Conservation (phyloP, 2,113 vertebrate species). For the Tringa solitaria region DNA sequence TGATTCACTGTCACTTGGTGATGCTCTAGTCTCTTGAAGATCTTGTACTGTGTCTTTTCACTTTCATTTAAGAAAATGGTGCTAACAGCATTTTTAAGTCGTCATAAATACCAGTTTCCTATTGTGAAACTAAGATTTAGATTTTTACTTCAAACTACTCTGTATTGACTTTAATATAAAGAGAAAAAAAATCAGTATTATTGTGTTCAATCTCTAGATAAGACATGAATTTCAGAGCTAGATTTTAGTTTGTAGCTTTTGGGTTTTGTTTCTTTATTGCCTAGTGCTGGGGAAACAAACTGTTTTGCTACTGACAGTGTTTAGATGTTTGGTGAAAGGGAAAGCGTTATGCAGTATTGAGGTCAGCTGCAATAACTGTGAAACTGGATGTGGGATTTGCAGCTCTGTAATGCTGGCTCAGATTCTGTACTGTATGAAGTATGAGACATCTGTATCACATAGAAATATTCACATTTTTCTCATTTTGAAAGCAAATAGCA, state of each 20-base stretch:
- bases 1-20: not conserved
- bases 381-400: not conserved
- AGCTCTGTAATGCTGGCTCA: not conserved
- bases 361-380: constrained; percentile 5
- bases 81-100: not conserved
- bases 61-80: not conserved
- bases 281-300: not conserved
- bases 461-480: not conserved
- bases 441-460: not conserved
- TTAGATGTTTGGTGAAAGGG: not conserved
- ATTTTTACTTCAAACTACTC: not conserved
- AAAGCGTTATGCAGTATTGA: constrained; percentile 4
- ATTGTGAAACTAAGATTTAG: not conserved
- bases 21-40: not conserved
- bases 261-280: not conserved
- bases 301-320: not conserved
- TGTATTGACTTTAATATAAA: not conserved
- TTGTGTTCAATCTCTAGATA: not conserved
- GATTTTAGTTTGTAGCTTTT: not conserved
- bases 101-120: not conserved
- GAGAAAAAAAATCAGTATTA: not conserved
- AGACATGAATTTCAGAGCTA: not conserved
- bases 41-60: not conserved
- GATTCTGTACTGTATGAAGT: not conserved
- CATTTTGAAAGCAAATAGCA: not conserved